Evolutionary conservation across 2,888 invertebrate species (phyloP), one percentile per base, ranked within the genome.

Genomic region (Asteroscopus sphinx): DNA sequence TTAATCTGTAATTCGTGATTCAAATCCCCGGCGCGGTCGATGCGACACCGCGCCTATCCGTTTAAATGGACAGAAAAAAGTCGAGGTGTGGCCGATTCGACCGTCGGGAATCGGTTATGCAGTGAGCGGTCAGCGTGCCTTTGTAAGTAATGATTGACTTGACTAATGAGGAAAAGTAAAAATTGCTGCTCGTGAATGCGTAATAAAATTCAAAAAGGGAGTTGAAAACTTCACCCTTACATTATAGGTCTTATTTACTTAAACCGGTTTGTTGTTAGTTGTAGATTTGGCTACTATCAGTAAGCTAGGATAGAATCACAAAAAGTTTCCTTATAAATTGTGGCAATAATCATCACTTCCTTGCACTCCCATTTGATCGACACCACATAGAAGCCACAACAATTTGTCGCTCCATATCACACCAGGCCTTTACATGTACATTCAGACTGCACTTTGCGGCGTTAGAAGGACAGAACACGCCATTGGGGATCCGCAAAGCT

Each of bases 1-100:
- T 83, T 88, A 88, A 89, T 89, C 85, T 85, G 78, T 87, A 85
- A 88, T 86, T 83, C 86, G 82, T 86, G 87, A 85, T 88, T 81
- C 80, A 76, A 79, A 81, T 81, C 82, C 76, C 82, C 75, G 52
- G 59, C 68, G 76, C 73, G 77, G 76, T 76, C 76, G 72, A 76
- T 72, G 78, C 82, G 83, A 84, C 81, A 87, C 87, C 85, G 85
- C 83, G 85, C 88, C 88, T 85, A 87, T 87, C 73, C 80, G 77
- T 86, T 85, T 82, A 86, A 87, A 88, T 83, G 84, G 85, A 79
- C 82, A 82, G 83, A 81, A 85, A 89, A 87, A 83, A 76, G 58
- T 76, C 80, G 76, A 85, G 85, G 87, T 83, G 87, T 74, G 81
- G 79, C 73, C 76, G 68, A 68, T 69, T 77, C 66, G 54, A 70